Base-by-base conservation (phyloP, 2,113 vertebrate genomes). In the Calidris pugnax region DNA sequence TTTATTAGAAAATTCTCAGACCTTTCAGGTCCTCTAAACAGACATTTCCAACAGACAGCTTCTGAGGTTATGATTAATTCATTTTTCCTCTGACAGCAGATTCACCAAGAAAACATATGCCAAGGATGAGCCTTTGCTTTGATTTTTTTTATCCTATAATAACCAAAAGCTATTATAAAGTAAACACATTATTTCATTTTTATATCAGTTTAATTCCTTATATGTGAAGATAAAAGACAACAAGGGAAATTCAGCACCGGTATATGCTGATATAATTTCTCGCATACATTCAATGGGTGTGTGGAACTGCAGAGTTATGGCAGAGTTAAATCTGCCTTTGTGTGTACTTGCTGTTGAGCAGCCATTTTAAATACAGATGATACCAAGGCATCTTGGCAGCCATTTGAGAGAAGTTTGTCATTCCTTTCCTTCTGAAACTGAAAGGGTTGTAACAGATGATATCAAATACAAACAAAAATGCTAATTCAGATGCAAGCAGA, bases 1-100 rank as follows among this genome's bases (percentile, higher is more conserved):
- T 94, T 93, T 95, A 91, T 88, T 86, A 88, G 79, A 74, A 91
- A 95, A 95, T 95, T 83, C 32, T 72, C 83, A 93, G 51, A 77
- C 30, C 66, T 82, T 92, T 96, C 78, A 73, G 53, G 59, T 94
- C 76, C 48, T 85, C 82, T 69, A 91, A 90, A 86, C 37, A 94
- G 82, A 84, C 43, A 83, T 83, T 85, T 92, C 30, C 91, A 89
- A 85, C 30, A 90, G 72, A 79, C 26, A 83, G 47, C 51, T 95
- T 87, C 75, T 80, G 82, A 88, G 48, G 66, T 69, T 88, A 85
- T 84, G 92, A 94, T 96, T 94, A 92, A 89, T 94, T 95, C 24
- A 72, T 89, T 95, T 91, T 87, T 82, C 24, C 60, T 94, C 85
- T 92, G 69, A 94, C 53, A 92, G 50, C 77, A 80, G 35, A 90